Evolutionary conservation across 1,140 invertebrate genomes (phyloP).

Genomic region (Eriosoma lanigerum): DNA sequence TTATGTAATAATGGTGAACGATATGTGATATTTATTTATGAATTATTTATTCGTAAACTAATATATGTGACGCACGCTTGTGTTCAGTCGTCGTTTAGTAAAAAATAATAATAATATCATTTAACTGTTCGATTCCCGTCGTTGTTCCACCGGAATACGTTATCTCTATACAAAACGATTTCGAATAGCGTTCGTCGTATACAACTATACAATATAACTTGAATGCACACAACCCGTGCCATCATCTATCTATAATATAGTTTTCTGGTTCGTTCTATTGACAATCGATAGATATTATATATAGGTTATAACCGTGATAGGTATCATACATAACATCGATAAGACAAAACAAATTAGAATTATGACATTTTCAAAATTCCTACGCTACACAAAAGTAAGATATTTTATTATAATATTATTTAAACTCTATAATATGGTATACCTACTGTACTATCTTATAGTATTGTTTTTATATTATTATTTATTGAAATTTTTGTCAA

Average conservation of each 20-base stretch:
- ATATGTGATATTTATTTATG: background rate
- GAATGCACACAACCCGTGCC: background rate
- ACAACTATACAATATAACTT: background rate
- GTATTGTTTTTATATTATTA: too few species aligned
- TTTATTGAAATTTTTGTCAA: too few species aligned
- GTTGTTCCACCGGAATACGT: slow-evolving; percentile 11
- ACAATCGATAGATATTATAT: too few species aligned
- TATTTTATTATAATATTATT: too few species aligned
- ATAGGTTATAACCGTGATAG: too few species aligned
- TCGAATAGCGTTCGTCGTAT: background rate
- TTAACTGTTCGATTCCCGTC: slow-evolving; percentile 4
- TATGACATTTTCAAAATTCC: background rate
- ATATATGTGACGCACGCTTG: too few species aligned
- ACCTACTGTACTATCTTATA: background rate
- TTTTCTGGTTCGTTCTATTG: background rate
- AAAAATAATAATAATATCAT: background rate
- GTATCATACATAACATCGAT: background rate
- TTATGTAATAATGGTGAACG: background rate
- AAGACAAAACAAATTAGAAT: background rate
- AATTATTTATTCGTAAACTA: background rate
- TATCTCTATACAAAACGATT: slow-evolving; percentile 14
- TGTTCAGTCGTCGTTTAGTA: background rate
- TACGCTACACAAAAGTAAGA: background rate
- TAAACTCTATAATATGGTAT: too few species aligned
- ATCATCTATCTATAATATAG: background rate